Evolutionary conservation across 2,797 vertebrate genomes (phyloP).

Genomic region (Chloroceryle inda): DNA sequence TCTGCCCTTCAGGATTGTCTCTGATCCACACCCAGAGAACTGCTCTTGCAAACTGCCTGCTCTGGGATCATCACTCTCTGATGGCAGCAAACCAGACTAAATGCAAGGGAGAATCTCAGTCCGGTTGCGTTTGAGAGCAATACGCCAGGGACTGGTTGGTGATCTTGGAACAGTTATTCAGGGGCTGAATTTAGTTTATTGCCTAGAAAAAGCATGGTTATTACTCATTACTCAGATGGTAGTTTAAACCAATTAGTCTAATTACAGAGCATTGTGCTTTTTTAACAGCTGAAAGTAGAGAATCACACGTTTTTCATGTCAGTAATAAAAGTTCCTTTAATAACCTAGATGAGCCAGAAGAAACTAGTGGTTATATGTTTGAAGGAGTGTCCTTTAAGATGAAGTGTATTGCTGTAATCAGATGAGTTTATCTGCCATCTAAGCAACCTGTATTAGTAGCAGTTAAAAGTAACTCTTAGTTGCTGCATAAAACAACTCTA

Average conservation of each 20-base stretch:
- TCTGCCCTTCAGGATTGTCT: neutral
- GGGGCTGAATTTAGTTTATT: slow-evolving; percentile 3
- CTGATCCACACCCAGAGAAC: neutral
- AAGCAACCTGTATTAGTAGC: slow-evolving; percentile 11
- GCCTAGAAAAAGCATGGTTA: neutral
- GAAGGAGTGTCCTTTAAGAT: slow-evolving; percentile 35
- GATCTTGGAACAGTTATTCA: neutral
- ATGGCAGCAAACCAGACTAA: neutral
- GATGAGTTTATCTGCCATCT: slow-evolving; percentile 22
- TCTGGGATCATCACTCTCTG: fast-evolving
- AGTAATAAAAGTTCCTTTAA: slow-evolving; percentile 12
- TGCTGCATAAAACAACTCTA: neutral
- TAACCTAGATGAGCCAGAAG: slow-evolving; percentile 9
- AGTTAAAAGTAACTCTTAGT: neutral
- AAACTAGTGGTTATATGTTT: slow-evolving; percentile 2
- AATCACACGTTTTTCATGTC: slow-evolving; percentile 2
- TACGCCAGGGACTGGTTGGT: neutral
- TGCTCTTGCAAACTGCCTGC: neutral
- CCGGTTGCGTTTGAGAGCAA: neutral
- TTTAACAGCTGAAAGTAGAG: slow-evolving; percentile 36
- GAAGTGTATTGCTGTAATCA: slow-evolving; percentile 21
- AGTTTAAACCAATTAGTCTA: slow-evolving; percentile 60
- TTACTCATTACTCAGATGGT: neutral
- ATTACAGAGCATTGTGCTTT: slow-evolving; percentile 31
- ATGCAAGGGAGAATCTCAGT: neutral